A percentile compares a stretch with the other conserved stretches of the same genome.
Evolutionary conservation across 2,797 vertebrate genomes (phyloP).

Genomic region (Merluccius polli): DNA sequence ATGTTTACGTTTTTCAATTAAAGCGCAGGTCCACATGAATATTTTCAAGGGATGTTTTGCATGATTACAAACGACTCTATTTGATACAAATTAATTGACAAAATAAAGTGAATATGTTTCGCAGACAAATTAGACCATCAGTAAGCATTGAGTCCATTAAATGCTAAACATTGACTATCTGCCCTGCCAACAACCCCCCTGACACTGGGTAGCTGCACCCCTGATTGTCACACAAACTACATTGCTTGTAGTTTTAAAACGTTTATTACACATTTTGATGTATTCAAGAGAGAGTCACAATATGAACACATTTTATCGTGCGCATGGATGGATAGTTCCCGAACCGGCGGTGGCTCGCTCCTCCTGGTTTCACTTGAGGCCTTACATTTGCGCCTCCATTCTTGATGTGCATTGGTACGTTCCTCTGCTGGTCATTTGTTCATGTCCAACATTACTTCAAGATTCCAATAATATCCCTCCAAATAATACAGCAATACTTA

Average conservation of each 20-base stretch:
- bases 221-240: neutral
- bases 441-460: neutral
- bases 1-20: neutral
- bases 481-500: constrained; percentile 19
- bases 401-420: neutral
- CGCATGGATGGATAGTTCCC: constrained; percentile 33
- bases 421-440: neutral
- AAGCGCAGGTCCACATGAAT: neutral
- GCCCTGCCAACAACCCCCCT: too few relatives aligned
- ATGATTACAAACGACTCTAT: neutral
- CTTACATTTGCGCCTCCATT: constrained; percentile 32
- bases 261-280: neutral
- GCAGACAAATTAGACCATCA: neutral
- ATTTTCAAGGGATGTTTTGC: neutral
- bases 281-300: constrained; percentile 29
- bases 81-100: neutral
- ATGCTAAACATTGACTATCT: constrained; percentile 8
- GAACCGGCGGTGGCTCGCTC: constrained; percentile 40
- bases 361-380: constrained; percentile 27
- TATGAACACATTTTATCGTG: constrained; percentile 60
- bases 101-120: neutral
- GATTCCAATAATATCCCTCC: neutral
- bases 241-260: neutral
- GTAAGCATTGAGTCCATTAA: neutral
- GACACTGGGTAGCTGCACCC: too few relatives aligned